A percentile compares a stretch with the other conserved stretches of the same genome.
Conservation (phyloP, 2,113 vertebrate species). For the Sterrhoptilus dennistouni region DNA sequence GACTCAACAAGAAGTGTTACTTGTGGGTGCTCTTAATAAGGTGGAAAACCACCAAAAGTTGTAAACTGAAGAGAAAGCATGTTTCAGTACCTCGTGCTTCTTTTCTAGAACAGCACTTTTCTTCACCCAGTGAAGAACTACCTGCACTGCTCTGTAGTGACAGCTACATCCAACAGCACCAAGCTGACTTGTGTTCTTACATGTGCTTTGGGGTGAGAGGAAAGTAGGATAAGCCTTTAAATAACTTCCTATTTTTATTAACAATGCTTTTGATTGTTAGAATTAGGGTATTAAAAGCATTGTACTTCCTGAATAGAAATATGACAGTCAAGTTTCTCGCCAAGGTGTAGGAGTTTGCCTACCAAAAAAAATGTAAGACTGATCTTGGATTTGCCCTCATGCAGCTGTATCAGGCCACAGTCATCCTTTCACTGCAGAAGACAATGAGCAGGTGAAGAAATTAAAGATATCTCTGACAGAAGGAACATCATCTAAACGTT, state of each 20-base stretch:
- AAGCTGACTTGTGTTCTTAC: not conserved
- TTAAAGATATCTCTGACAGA: not conserved
- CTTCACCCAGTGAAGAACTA: not conserved
- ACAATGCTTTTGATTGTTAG: not conserved
- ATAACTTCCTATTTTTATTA: not conserved
- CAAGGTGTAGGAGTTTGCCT: not conserved
- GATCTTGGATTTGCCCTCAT: not conserved
- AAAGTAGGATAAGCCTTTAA: not conserved
- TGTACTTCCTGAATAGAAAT: not conserved
- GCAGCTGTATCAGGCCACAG: not conserved
- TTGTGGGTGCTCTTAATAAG: not conserved
- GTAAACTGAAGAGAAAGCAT: not conserved
- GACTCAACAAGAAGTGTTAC: not conserved
- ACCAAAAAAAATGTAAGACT: not conserved
- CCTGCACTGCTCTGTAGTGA: not conserved
- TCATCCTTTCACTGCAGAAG: not conserved
- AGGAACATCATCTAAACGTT: not conserved
- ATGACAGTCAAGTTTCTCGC: not conserved
- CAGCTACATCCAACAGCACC: not conserved
- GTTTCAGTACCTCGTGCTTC: not conserved
- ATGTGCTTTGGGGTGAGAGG: not conserved
- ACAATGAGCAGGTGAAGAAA: not conserved
- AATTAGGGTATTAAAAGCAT: not conserved
- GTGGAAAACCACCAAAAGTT: not conserved
- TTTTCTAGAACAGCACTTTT: not conserved